Conservation (phyloP, 2,888 invertebrate species). For the Graphium colonna region DNA sequence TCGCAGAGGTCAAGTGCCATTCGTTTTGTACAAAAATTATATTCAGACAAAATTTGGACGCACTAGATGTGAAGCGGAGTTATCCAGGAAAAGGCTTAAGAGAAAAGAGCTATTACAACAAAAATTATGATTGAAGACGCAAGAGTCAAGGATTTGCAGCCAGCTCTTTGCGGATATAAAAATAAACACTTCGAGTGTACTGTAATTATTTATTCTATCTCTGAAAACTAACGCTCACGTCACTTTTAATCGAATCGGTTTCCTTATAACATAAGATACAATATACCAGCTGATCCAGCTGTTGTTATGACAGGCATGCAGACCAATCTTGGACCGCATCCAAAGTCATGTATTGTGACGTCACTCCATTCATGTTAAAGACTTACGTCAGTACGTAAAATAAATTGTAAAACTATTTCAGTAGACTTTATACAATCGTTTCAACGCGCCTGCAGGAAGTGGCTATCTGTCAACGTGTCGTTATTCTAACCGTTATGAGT, state of each 20-base stretch:
- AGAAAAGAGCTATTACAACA: no score
- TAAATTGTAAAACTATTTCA: slow-evolving; percentile 19
- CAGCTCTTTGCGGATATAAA: no score
- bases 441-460: slow-evolving; percentile 2
- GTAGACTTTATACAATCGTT: slow-evolving; percentile 1
- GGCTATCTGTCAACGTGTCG: slow-evolving; percentile 1
- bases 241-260: neutral
- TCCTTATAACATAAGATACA: slow-evolving; percentile 4
- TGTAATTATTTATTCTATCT: no score
- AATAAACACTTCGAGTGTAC: no score
- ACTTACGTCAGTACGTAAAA: slow-evolving; percentile 13
- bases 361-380: slow-evolving; percentile 21
- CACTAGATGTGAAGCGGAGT: no score
- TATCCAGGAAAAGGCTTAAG: no score
- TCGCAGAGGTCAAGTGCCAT: neutral
- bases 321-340: slow-evolving; percentile 13
- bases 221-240: no score
- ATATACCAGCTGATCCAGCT: slow-evolving; percentile 2
- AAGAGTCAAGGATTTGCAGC: no score
- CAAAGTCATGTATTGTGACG: slow-evolving; percentile 18
- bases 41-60: no score
- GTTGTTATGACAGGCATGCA: slow-evolving; percentile 21
- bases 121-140: no score
- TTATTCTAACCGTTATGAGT: slow-evolving; percentile 3
- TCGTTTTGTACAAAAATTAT: neutral